Evolutionary conservation across 1,140 invertebrate genomes (phyloP).

Genomic region (Sinella curviseta): DNA sequence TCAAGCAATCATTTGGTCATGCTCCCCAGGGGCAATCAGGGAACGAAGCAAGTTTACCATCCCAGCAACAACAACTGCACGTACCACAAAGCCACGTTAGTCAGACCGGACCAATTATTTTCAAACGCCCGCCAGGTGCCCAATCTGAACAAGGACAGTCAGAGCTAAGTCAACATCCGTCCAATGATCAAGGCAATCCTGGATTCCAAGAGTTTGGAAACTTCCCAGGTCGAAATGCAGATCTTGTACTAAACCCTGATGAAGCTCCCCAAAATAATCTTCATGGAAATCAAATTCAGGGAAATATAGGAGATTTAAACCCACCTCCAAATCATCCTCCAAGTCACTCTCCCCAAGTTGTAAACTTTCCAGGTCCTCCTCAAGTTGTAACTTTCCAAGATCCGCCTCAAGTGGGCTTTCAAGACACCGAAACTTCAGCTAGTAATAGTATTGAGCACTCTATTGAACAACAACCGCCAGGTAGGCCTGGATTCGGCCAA

Average conservation of each 20-base stretch:
- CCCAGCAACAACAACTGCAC: no score
- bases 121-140: no score
- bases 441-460: not conserved
- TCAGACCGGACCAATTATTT: not conserved
- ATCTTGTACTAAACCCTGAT: not conserved
- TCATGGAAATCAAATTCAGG: no score
- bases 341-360: not conserved
- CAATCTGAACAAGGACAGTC: not conserved
- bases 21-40: no score
- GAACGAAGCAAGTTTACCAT: no score
- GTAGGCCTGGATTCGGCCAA: not conserved
- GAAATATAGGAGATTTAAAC: no score
- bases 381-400: not conserved
- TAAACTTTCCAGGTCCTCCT: not conserved
- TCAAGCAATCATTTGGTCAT: not conserved
- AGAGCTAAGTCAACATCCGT: no score
- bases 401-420: not conserved
- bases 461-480: not conserved
- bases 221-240: not conserved
- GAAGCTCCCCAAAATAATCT: not conserved
- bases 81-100: no score
- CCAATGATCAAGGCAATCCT: not conserved
- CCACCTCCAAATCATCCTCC: not conserved
- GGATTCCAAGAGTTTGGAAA: not conserved
- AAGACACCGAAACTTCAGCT: not conserved